These are phyloP conservation scores for Salmo trutta DNA, from an alignment of 2,797 vertebrate species.

Conservation along the genomic window DNA sequence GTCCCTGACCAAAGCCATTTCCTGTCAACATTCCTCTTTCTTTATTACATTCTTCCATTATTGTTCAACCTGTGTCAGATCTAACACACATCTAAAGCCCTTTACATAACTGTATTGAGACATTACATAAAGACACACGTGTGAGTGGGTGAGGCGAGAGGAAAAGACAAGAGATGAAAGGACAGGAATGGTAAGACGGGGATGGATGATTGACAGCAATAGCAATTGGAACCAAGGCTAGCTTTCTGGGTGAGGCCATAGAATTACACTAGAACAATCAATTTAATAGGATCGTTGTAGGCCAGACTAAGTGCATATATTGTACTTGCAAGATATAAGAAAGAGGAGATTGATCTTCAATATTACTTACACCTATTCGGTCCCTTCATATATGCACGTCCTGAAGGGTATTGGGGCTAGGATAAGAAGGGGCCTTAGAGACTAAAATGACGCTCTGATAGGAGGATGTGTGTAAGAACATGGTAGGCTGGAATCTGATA, in stretches of 20 bases:
- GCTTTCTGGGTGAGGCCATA: background rate
- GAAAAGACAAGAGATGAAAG: conserved; percentile 8
- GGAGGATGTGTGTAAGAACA: conserved; percentile 1
- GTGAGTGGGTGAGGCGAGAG: background rate
- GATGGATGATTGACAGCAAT: background rate
- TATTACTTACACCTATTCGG: background rate
- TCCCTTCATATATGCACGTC: background rate
- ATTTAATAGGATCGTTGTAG: background rate
- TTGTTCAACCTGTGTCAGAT: conserved; percentile 23
- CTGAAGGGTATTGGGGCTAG: no score
- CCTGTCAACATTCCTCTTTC: conserved; percentile 35
- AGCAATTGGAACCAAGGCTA: background rate
- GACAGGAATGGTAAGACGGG: conserved; percentile 13
- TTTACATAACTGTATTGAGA: conserved; percentile 25
- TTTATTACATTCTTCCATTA: conserved; percentile 34
- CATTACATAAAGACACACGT: conserved; percentile 12
- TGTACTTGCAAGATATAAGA: conserved; percentile 12
- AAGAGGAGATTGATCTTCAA: background rate
- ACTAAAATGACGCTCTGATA: background rate
- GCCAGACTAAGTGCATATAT: conserved; percentile 5
- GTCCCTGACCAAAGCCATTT: conserved; percentile 31
- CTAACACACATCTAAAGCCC: conserved; percentile 1
- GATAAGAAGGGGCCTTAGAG: background rate
- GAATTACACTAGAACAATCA: background rate
- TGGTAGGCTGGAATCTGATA: conserved; percentile 25